phyloP scores from a whole-genome alignment of 2,113 vertebrate genomes.

The Cariama cristata region DNA sequence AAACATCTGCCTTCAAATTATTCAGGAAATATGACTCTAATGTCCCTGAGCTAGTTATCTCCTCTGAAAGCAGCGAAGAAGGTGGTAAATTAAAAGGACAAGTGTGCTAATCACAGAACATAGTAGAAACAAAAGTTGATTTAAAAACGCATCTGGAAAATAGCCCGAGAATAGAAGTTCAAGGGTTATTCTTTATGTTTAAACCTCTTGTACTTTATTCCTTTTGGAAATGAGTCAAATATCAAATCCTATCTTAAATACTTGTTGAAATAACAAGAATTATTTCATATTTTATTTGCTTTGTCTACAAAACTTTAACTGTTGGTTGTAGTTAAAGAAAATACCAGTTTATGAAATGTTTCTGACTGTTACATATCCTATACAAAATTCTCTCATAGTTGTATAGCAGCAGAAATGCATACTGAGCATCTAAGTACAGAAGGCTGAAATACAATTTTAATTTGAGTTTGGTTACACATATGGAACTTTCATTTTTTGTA shows the following conservation, averaged over 20 bases:
- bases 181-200: background rate
- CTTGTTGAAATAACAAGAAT: background rate
- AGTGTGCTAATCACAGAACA: background rate
- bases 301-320: background rate
- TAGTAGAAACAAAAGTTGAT: background rate
- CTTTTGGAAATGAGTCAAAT: background rate
- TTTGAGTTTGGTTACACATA: background rate
- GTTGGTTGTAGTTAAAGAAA: background rate
- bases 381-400: background rate
- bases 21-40: background rate
- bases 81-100: conserved; percentile 14
- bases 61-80: conserved; percentile 5
- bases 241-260: background rate
- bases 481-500: background rate
- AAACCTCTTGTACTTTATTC: background rate
- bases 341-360: background rate
- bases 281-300: background rate
- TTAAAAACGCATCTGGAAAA: background rate
- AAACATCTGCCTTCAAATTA: conserved; percentile 10
- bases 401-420: background rate
- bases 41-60: background rate
- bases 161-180: background rate
- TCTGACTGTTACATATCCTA: background rate
- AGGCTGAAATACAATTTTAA: background rate
- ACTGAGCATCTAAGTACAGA: background rate